Evolutionary conservation across 2,888 invertebrate genomes (phyloP).

Genomic region (Latrodectus elegans): DNA sequence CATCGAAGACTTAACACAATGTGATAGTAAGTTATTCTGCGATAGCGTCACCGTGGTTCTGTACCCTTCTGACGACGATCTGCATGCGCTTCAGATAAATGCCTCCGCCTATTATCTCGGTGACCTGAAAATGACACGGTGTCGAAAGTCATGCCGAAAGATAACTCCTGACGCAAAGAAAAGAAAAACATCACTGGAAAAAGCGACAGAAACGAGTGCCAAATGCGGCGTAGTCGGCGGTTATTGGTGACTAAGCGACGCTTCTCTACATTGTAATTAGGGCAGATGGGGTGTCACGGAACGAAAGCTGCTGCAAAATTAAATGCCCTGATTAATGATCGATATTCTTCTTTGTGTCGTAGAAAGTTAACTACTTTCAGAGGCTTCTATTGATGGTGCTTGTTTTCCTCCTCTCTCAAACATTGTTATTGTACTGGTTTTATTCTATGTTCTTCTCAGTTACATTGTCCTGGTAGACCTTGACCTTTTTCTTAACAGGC

Average conservation of each 20-base stretch:
- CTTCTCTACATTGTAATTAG: conserved; percentile 26
- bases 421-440: background rate
- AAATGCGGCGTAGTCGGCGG: background rate
- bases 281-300: conserved; percentile 10
- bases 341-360: conserved; percentile 1
- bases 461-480: background rate
- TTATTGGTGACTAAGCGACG: conserved; percentile 12
- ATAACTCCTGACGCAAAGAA: background rate
- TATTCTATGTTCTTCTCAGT: background rate
- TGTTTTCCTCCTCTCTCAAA: background rate
- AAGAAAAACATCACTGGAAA: background rate
- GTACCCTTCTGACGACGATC: no score
- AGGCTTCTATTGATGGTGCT: background rate
- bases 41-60: no score
- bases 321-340: background rate
- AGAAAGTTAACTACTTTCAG: background rate
- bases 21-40: no score
- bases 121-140: conserved; percentile 1
- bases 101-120: background rate
- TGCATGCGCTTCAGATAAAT: background rate
- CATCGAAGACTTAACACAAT: no score
- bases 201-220: background rate
- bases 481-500: background rate
- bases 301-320: background rate
- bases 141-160: background rate